Evolutionary conservation across 2,797 vertebrate species (phyloP).

Genomic region (Allobates femoralis): DNA sequence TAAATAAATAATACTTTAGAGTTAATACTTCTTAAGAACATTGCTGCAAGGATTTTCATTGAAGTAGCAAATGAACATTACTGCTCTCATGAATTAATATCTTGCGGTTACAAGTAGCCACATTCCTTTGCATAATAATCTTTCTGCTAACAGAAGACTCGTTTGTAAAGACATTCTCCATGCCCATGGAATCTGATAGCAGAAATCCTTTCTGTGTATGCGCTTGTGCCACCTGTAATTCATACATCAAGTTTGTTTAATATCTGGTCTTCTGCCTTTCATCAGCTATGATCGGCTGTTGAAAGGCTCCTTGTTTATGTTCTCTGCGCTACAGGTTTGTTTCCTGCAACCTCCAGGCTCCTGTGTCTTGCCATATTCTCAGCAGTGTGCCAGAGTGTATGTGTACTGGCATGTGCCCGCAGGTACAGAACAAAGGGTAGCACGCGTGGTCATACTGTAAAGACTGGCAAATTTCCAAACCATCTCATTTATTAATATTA

Average conservation of each 20-base stretch:
- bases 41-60: not conserved
- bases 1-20: not conserved
- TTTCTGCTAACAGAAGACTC: not conserved
- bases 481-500: slow-evolving; percentile 12
- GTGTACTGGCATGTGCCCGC: slow-evolving; percentile 25
- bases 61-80: not conserved
- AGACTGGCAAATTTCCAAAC: slow-evolving; percentile 20
- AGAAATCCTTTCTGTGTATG: slow-evolving; percentile 38
- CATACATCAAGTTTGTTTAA: slow-evolving; percentile 61
- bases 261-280: slow-evolving; percentile 61
- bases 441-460: not conserved
- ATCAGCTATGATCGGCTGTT: slow-evolving; percentile 45
- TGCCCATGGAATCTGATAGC: slow-evolving; percentile 3
- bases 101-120: not conserved
- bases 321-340: slow-evolving; percentile 6
- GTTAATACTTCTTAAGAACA: not conserved
- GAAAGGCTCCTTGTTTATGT: slow-evolving; percentile 54
- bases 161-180: slow-evolving; percentile 14
- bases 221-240: slow-evolving; percentile 48
- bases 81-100: not conserved
- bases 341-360: slow-evolving; percentile 5
- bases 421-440: not conserved
- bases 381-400: not conserved
- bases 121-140: slow-evolving; percentile 1
- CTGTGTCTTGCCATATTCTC: not conserved